Conservation (phyloP, 1,140 invertebrate genomes). For the Parapsyche elsis region DNA sequence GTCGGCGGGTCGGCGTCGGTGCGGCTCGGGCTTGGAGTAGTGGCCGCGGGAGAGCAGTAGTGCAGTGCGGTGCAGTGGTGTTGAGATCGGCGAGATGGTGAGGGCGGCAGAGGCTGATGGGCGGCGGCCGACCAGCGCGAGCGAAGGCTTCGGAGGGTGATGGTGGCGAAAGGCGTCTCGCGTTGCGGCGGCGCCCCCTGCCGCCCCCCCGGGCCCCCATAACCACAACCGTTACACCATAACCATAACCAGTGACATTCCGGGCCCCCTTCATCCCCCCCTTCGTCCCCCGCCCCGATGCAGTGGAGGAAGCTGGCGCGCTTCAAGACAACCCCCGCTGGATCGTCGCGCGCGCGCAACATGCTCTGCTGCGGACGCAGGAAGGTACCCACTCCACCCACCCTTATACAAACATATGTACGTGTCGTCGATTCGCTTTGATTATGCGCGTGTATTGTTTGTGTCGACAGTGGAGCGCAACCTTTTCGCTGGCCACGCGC, state of each 20-base stretch:
- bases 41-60: no score
- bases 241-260: no score
- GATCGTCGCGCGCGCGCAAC: conserved; percentile 80
- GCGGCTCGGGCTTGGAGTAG: no score
- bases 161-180: conserved; percentile 61
- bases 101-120: conserved; percentile 62
- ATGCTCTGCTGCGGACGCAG: conserved; percentile 89
- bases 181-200: conserved; percentile 19
- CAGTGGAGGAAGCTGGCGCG: conserved; percentile 80
- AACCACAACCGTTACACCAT: no score
- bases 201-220: no score
- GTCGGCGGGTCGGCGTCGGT: conserved; percentile 22
- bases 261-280: no score
- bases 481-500: not conserved
- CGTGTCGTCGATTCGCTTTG: no score
- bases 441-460: no score
- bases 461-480: not conserved
- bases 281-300: conserved; percentile 65
- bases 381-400: conserved; percentile 69
- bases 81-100: conserved; percentile 58
- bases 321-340: conserved; percentile 75
- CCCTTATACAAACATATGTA: no score
- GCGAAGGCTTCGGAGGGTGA: conserved; percentile 59
- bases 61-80: conserved; percentile 53
- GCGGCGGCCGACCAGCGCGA: conserved; percentile 61